Evolutionary conservation across 2,888 invertebrate species (phyloP).

Genomic region (Eristalinus aeneus): DNA sequence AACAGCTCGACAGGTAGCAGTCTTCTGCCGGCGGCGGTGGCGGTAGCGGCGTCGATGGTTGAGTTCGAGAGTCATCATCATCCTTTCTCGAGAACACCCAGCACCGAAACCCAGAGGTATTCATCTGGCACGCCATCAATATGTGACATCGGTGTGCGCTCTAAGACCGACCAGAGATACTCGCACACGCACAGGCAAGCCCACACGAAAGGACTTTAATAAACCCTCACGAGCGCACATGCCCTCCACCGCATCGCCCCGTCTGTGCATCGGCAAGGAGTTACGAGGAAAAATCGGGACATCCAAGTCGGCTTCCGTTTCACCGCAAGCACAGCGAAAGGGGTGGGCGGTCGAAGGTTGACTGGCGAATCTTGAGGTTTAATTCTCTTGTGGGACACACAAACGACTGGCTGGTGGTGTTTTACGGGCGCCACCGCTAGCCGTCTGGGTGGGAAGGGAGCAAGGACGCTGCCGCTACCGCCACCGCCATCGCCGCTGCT

Average conservation of each 20-base stretch:
- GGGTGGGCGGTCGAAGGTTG: neutral
- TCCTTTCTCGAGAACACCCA: conserved; percentile 36
- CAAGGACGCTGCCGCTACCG: neutral
- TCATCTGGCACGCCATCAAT: conserved; percentile 52
- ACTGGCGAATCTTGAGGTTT: neutral
- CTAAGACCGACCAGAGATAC: conserved; percentile 6
- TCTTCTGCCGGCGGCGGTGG: neutral
- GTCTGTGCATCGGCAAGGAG: conserved; percentile 5
- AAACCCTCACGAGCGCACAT: conserved; percentile 32
- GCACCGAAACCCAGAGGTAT: conserved; percentile 24
- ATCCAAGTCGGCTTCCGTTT: neutral
- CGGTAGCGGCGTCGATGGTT: neutral
- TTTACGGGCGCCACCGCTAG: neutral
- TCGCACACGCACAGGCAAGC: neutral
- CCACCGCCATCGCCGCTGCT: conserved; percentile 24
- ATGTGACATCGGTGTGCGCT: conserved; percentile 51
- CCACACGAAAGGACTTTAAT: conserved; percentile 36
- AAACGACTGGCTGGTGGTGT: neutral
- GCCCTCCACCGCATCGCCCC: neutral
- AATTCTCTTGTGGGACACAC: neutral
- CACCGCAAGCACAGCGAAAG: neutral
- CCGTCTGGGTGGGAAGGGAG: neutral
- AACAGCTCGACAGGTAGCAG: conserved; percentile 65
- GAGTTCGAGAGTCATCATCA: conserved; percentile 43
- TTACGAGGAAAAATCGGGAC: conserved; percentile 9